Percentiles rank a stretch among this genome's conserved stretches.
phyloP scores from a whole-genome alignment of 2,888 invertebrate species.

The Trisateles emortualis region DNA sequence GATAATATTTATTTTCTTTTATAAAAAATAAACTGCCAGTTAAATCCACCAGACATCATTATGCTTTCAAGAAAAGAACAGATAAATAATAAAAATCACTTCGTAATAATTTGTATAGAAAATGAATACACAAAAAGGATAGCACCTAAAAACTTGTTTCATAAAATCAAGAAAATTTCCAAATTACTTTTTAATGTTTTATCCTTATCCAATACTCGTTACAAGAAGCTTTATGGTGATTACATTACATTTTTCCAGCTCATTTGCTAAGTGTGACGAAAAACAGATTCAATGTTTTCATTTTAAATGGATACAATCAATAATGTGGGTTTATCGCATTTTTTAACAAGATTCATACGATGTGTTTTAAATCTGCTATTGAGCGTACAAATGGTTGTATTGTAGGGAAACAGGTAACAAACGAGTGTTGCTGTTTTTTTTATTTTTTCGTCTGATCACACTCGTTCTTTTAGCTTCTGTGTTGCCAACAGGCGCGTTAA shows the following conservation, averaged over 20 bases:
- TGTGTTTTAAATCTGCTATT: slow-evolving; percentile 77
- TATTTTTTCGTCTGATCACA: slow-evolving; percentile 53
- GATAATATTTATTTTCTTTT: neutral
- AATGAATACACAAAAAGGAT: neutral
- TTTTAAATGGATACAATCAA: slow-evolving; percentile 81
- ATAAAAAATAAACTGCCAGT: neutral
- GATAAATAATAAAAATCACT: slow-evolving; percentile 1
- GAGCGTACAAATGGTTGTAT: slow-evolving; percentile 72
- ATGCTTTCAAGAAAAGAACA: neutral
- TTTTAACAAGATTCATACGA: slow-evolving; percentile 75
- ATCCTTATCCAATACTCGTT: slow-evolving; percentile 40
- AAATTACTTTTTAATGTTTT: slow-evolving; percentile 39
- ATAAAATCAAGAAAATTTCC: slow-evolving; percentile 13
- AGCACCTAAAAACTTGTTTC: slow-evolving; percentile 11
- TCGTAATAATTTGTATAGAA: neutral
- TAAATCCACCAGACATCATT: neutral
- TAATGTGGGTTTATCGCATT: slow-evolving; percentile 77
- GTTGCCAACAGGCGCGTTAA: slow-evolving; percentile 48
- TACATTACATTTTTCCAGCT: slow-evolving; percentile 63
- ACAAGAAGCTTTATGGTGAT: slow-evolving; percentile 42
- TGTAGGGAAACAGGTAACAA: slow-evolving; percentile 65
- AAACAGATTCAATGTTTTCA: slow-evolving; percentile 73
- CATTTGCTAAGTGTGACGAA: slow-evolving; percentile 70
- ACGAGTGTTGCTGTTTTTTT: slow-evolving; percentile 59
- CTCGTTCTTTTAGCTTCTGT: slow-evolving; percentile 43